These are phyloP conservation scores for Glossosoma conforme DNA, from an alignment of 1,140 invertebrate genomes.

Conservation along the genomic window DNA sequence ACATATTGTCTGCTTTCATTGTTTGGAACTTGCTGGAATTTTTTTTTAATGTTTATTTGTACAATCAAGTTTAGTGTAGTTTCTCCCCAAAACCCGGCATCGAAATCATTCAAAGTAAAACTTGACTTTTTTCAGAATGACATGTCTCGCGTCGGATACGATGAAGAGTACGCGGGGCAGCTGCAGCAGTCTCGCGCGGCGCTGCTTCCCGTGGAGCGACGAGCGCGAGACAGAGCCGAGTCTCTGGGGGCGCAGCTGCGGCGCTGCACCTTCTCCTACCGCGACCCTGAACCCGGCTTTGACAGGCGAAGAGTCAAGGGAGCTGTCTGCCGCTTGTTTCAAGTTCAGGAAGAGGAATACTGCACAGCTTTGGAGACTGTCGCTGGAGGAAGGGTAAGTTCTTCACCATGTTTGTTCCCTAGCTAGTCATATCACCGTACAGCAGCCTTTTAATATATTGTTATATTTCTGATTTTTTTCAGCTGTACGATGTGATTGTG, in stretches of 20 bases:
- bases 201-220: slow-evolving; percentile 39
- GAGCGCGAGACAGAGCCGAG: slow-evolving; percentile 54
- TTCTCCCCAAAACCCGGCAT: background rate
- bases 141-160: slow-evolving; percentile 55
- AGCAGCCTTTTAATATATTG: background rate
- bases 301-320: slow-evolving; percentile 73
- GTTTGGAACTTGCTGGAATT: background rate
- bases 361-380: slow-evolving; percentile 80
- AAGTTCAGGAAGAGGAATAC: slow-evolving; percentile 65
- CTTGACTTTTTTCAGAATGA: slow-evolving; percentile 33
- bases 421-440: background rate
- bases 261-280: slow-evolving; percentile 68
- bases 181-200: slow-evolving; percentile 50
- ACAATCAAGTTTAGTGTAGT: too few species aligned
- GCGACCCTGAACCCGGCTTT: slow-evolving; percentile 73
- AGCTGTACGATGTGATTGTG: slow-evolving; percentile 90
- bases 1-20: background rate
- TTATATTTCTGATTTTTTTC: slow-evolving; percentile 32
- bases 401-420: background rate
- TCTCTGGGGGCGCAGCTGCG: slow-evolving; percentile 62
- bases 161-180: slow-evolving; percentile 59
- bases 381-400: slow-evolving; percentile 75
- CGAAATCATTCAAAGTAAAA: background rate
- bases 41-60: background rate
- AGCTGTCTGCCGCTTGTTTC: slow-evolving; percentile 72